These are phyloP conservation scores for Spodoptera littoralis DNA, from an alignment of 2,888 invertebrate genomes.

Conservation along the genomic window DNA sequence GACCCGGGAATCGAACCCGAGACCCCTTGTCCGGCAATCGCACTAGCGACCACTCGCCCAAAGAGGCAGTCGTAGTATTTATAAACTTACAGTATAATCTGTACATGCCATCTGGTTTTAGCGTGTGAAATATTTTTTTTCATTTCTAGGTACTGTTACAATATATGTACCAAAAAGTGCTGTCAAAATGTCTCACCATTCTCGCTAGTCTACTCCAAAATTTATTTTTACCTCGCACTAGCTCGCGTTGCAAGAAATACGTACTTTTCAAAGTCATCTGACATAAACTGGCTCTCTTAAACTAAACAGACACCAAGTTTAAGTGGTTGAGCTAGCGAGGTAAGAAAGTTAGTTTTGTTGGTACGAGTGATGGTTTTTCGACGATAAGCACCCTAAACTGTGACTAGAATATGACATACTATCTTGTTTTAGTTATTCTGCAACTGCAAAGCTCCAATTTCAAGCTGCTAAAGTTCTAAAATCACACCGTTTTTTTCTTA, in stretches of 20 bases:
- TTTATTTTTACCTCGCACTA: slow-evolving; percentile 64
- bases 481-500: no score
- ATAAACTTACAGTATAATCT: no score
- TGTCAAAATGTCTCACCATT: slow-evolving; percentile 47
- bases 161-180: slow-evolving; percentile 26
- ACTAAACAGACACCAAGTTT: slow-evolving; percentile 80
- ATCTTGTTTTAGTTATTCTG: slow-evolving; percentile 7
- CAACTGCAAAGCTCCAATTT: no score
- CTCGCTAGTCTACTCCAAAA: slow-evolving; percentile 28
- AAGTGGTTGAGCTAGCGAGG: slow-evolving; percentile 60
- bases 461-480: no score
- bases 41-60: no score
- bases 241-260: slow-evolving; percentile 64
- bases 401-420: slow-evolving; percentile 54
- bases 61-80: no score
- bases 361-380: slow-evolving; percentile 58
- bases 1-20: no score
- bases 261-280: slow-evolving; percentile 77
- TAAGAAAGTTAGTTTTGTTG: slow-evolving; percentile 69
- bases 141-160: no score
- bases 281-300: slow-evolving; percentile 77
- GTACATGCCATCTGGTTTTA: no score
- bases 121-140: no score
- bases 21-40: no score
- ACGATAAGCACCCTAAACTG: slow-evolving; percentile 56